Percentiles rank a stretch among this genome's conserved stretches.
These are phyloP conservation scores for Pseudochirops corinnae DNA, from an alignment of 2,797 vertebrate genomes.

Conservation along the genomic window DNA sequence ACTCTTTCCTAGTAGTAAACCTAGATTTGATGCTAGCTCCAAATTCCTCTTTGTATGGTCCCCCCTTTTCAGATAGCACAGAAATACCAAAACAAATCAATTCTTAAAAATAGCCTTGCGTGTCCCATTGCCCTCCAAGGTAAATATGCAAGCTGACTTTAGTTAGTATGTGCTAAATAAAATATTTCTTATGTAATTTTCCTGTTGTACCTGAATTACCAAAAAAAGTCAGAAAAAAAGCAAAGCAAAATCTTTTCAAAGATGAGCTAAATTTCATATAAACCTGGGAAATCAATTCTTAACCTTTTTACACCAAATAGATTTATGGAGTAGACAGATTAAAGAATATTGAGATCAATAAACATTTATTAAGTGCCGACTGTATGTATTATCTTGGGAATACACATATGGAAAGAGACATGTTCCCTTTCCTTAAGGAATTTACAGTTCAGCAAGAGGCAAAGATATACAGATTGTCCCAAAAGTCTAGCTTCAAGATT, in stretches of 20 bases:
- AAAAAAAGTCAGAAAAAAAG: background rate
- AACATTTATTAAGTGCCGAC: background rate
- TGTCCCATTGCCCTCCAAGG: background rate
- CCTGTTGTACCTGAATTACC: background rate
- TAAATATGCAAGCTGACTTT: constrained; percentile 11
- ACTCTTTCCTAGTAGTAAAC: constrained; percentile 16
- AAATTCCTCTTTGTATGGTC: constrained; percentile 6
- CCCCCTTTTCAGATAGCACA: background rate
- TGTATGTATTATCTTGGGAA: background rate
- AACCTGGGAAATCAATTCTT: background rate
- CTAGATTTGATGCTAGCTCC: constrained; percentile 13
- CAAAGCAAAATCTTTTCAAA: constrained; percentile 11
- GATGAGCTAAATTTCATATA: background rate
- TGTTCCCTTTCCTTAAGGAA: background rate
- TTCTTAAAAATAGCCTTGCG: background rate
- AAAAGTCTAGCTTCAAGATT: background rate
- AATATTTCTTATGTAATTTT: background rate
- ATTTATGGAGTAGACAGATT: background rate
- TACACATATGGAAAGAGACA: background rate
- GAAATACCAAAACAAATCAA: background rate
- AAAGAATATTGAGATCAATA: background rate
- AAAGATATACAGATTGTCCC: background rate
- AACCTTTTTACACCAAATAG: background rate
- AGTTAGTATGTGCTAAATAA: background rate
- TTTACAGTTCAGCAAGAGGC: background rate